phyloP scores from a whole-genome alignment of 2,888 invertebrate species.

The Drosophila algonquin region DNA sequence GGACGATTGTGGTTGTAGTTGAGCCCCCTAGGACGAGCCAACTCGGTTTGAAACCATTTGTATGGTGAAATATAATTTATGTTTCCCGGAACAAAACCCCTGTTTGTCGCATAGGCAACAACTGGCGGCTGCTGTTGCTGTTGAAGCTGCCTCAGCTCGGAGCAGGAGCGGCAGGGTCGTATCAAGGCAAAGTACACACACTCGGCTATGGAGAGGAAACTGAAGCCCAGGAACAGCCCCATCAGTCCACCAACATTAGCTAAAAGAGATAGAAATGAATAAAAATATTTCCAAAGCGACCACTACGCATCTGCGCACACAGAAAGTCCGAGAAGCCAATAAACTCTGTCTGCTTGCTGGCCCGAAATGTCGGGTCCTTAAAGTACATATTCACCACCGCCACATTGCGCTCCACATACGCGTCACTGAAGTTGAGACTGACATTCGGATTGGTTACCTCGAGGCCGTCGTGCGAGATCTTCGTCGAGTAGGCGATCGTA shows the following conservation, averaged over 20 bases:
- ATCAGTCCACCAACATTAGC: conserved; percentile 92
- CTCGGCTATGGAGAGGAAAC: conserved; percentile 91
- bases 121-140: neutral
- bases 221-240: conserved; percentile 92
- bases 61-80: conserved; percentile 32
- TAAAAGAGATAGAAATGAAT: conserved; percentile 83
- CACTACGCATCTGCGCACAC: conserved; percentile 85
- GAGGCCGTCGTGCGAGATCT: conserved; percentile 82
- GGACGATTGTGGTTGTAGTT: conserved; percentile 3
- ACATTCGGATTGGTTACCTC: conserved; percentile 50
- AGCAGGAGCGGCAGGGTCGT: conserved; percentile 84
- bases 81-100: conserved; percentile 92
- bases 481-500: conserved; percentile 86
- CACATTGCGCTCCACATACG: conserved; percentile 85
- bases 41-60: conserved; percentile 51
- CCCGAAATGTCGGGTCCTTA: conserved; percentile 88
- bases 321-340: conserved; percentile 92
- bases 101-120: conserved; percentile 82
- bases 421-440: conserved; percentile 51
- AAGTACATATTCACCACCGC: conserved; percentile 90
- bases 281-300: neutral
- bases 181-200: conserved; percentile 89
- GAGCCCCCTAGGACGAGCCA: conserved; percentile 15
- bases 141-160: conserved; percentile 41
- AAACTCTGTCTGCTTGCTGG: conserved; percentile 90